Evolutionary conservation across 1,140 invertebrate genomes (phyloP).

Genomic region (Sitobion miscanthi): DNA sequence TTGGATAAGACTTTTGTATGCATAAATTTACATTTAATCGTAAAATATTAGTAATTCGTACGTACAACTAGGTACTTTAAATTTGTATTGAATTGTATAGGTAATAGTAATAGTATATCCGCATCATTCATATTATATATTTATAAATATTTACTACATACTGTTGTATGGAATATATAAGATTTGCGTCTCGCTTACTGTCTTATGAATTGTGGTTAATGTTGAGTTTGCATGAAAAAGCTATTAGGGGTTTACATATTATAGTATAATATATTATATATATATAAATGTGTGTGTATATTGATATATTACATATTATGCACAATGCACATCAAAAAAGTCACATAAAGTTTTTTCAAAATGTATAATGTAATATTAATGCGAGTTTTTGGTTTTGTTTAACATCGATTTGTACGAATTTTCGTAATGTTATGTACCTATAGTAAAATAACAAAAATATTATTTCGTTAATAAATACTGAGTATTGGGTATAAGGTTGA

Average conservation of each 20-base stretch:
- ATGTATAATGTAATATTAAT: constrained; percentile 49
- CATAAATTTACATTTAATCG: no score
- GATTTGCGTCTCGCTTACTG: constrained; percentile 12
- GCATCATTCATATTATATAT: background rate
- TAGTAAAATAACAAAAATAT: background rate
- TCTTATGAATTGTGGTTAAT: constrained; percentile 31
- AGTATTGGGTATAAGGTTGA: no score
- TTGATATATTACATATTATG: background rate
- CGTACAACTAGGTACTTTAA: no score
- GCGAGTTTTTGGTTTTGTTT: constrained; percentile 33
- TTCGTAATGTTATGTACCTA: background rate
- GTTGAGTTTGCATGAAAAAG: constrained; percentile 50
- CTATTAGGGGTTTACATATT: background rate
- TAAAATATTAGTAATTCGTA: no score
- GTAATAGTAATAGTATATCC: background rate
- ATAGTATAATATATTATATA: background rate
- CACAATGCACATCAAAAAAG: background rate
- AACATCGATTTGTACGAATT: constrained; percentile 4
- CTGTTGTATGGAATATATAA: background rate
- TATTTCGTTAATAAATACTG: background rate
- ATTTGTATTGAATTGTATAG: background rate
- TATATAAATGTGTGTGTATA: background rate
- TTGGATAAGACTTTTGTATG: no score
- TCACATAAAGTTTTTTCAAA: constrained; percentile 22
- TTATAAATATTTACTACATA: background rate